Evolutionary conservation across 2,113 vertebrate genomes (phyloP), one percentile per base, ranked within the genome.

Genomic region (Otis tarda): DNA sequence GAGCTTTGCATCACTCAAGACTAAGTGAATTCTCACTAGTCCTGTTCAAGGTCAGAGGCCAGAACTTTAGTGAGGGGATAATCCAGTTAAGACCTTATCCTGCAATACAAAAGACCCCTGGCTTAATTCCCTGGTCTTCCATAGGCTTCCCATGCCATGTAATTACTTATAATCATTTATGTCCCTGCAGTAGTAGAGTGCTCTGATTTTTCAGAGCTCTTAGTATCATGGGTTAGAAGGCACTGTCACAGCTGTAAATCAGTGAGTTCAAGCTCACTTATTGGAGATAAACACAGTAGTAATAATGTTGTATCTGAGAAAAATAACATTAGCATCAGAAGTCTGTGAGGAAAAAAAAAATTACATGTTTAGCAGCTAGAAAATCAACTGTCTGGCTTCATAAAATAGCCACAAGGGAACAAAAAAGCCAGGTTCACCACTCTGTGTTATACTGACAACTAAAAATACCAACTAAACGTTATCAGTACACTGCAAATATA

Each of bases 111-210:
- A 85, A 76, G 75, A 83, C 75, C 35, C 21, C 59, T 67, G 25
- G 25, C 69, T 92, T 89, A 96, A 92, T 67, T 94, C 75, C 43
- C 64, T 74, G 76, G 50, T 83, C 63, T 88, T 93, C 52, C 75
- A 78, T 0, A 6, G 79, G 52, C 76, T 77, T 95, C 28, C 31
- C 8, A 14, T 59, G 73, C 59, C 35, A 49, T 37, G 43, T 53
- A 86, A 87, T 87, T 87, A 68, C 78, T 89, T 79, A 69, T 8
- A 64, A 57, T 78, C 39, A 65, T 81, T 91, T 89, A 57, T 71
- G 49, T 41, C 88, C 78, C 71, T 52, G 71, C 50, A 81, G 60
- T 27, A 77, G 30, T 2, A 50, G 49, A 65, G 21, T 56, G 69
- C 27, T 68, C 76, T 65, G 64, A 45, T 80, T 92, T 90, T 90